Evolutionary conservation across 2,113 vertebrate species (phyloP).

Genomic region (Camelus bactrianus): DNA sequence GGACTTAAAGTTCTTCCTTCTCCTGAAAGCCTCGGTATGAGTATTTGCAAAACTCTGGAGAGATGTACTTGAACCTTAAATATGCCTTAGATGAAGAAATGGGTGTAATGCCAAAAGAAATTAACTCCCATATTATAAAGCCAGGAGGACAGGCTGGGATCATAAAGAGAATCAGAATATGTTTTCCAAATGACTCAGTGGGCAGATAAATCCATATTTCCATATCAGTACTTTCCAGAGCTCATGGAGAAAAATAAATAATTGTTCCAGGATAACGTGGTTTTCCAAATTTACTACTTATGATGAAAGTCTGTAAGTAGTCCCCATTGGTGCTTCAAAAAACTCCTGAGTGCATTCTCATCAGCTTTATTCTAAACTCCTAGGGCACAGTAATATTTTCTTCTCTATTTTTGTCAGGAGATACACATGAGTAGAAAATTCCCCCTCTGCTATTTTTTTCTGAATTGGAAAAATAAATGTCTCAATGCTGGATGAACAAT

Average conservation of each 20-base stretch:
- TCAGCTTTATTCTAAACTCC: slow-evolving; percentile 42
- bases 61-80: slow-evolving; percentile 32
- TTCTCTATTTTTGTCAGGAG: slow-evolving; percentile 56
- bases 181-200: slow-evolving; percentile 62
- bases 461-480: not conserved
- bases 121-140: slow-evolving; percentile 68
- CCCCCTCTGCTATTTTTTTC: not conserved
- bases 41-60: slow-evolving; percentile 11
- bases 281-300: slow-evolving; percentile 68
- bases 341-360: slow-evolving; percentile 48
- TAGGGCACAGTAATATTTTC: not conserved
- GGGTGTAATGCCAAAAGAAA: slow-evolving; percentile 62
- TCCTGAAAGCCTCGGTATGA: not conserved
- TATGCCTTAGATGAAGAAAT: slow-evolving; percentile 64
- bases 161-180: slow-evolving; percentile 57
- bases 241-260: slow-evolving; percentile 67
- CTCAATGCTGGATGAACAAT: not conserved
- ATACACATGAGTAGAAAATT: not conserved
- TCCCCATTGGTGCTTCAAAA: not conserved
- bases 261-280: slow-evolving; percentile 55
- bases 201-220: slow-evolving; percentile 75
- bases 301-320: slow-evolving; percentile 69
- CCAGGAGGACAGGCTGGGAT: slow-evolving; percentile 22
- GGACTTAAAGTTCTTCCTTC: slow-evolving; percentile 45
- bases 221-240: slow-evolving; percentile 73